These are phyloP conservation scores for Habrosyne pyritoides DNA, from an alignment of 2,888 invertebrate genomes.

Conservation along the genomic window DNA sequence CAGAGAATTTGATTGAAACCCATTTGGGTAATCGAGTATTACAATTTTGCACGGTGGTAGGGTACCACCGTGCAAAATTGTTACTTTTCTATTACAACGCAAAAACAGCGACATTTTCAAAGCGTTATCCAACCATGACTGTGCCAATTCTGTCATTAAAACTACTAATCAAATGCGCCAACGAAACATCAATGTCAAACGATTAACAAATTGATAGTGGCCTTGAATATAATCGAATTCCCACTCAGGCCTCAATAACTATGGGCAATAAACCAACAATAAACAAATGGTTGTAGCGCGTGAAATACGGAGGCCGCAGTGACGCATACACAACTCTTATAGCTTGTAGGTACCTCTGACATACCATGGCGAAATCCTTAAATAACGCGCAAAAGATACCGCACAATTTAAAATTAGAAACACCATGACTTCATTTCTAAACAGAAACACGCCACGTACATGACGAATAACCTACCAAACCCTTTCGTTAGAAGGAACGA, in stretches of 20 bases:
- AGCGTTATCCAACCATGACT: background rate
- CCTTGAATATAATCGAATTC: slow-evolving; percentile 1
- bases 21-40: too few species aligned
- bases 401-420: slow-evolving; percentile 4
- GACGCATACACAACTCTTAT: slow-evolving; percentile 23
- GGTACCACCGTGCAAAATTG: too few species aligned
- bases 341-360: background rate
- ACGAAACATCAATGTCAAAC: background rate
- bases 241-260: background rate
- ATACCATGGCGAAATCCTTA: slow-evolving; percentile 1
- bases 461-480: background rate
- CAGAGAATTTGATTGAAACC: too few species aligned
- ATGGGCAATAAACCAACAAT: background rate
- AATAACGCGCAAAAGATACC: slow-evolving; percentile 6
- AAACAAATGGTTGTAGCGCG: slow-evolving; percentile 14
- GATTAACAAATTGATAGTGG: background rate
- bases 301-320: slow-evolving; percentile 27
- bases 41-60: too few species aligned
- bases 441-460: background rate
- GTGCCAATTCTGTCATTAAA: background rate
- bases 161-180: background rate
- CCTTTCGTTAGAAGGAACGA: too few species aligned
- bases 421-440: background rate
- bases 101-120: background rate
- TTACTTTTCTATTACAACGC: background rate